A percentile compares a stretch with the other conserved stretches of the same genome.
These are phyloP conservation scores for Lampris incognitus DNA, from an alignment of 2,113 vertebrate species.

Conservation along the genomic window DNA sequence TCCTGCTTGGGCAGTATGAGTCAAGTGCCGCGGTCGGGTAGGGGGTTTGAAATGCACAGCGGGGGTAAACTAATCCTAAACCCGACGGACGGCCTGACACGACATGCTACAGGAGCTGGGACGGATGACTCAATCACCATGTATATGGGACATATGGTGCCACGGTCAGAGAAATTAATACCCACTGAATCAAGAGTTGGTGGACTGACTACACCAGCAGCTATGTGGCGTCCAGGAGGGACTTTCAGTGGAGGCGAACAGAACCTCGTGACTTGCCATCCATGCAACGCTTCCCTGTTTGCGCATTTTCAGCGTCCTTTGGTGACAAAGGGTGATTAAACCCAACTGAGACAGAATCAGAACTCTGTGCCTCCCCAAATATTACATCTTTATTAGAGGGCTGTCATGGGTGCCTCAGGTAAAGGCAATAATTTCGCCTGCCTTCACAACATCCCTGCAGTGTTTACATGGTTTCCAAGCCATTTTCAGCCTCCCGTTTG, in stretches of 20 bases:
- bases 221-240: slow-evolving; percentile 33
- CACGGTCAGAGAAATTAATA: slow-evolving; percentile 60
- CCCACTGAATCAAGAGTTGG: slow-evolving; percentile 39
- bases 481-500: slow-evolving; percentile 16
- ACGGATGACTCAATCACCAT: slow-evolving; percentile 65
- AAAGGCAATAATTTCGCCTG: slow-evolving; percentile 19
- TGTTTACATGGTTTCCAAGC: slow-evolving; percentile 32
- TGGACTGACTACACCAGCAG: slow-evolving; percentile 17
- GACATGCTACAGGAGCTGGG: slow-evolving; percentile 60
- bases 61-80: slow-evolving; percentile 67
- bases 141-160: slow-evolving; percentile 66
- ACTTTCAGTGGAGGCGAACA: not conserved
- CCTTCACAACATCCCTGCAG: slow-evolving; percentile 3
- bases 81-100: slow-evolving; percentile 65
- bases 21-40: slow-evolving; percentile 62
- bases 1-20: slow-evolving; percentile 61
- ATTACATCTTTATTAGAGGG: not conserved
- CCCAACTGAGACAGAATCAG: not conserved
- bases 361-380: too few relatives aligned
- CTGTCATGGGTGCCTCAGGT: not conserved
- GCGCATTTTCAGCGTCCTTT: not conserved
- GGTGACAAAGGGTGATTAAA: not conserved
- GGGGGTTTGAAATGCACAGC: slow-evolving; percentile 48
- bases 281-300: not conserved
- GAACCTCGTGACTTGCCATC: not conserved